Evolutionary conservation across 2,888 invertebrate genomes (phyloP).

Genomic region (Gerris lacustris): DNA sequence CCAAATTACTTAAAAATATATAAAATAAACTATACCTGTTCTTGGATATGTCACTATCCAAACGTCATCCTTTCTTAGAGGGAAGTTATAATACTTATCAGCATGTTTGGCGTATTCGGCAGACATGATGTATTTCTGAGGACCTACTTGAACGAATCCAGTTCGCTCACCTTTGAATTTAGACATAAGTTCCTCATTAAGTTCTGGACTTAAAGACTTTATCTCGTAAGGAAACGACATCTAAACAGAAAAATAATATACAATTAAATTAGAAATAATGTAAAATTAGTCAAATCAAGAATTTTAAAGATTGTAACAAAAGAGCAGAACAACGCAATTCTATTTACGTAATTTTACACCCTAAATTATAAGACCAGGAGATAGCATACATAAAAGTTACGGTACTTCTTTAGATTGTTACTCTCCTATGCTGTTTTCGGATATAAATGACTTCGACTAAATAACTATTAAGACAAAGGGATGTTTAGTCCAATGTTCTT

Average conservation of each 20-base stretch:
- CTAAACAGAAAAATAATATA: background rate
- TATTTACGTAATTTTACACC: too few species aligned
- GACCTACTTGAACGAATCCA: conserved; percentile 56
- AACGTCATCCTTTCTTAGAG: conserved; percentile 53
- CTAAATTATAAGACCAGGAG: too few species aligned
- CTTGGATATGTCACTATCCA: conserved; percentile 67
- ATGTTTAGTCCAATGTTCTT: too few species aligned
- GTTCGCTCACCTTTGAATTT: conserved; percentile 47
- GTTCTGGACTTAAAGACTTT: conserved; percentile 19
- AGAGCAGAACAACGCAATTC: too few species aligned
- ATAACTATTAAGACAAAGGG: too few species aligned
- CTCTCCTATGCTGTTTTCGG: too few species aligned
- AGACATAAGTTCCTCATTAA: conserved; percentile 23
- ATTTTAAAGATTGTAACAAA: too few species aligned
- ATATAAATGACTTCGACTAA: too few species aligned
- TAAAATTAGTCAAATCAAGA: too few species aligned
- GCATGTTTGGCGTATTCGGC: conserved; percentile 52
- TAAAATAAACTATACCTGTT: conserved; percentile 44
- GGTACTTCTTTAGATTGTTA: too few species aligned
- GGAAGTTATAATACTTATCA: conserved; percentile 48
- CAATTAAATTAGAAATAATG: background rate
- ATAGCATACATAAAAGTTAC: too few species aligned
- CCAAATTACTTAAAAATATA: too few species aligned
- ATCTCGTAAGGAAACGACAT: conserved; percentile 25
- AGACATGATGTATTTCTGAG: conserved; percentile 61